A percentile compares a stretch with the other conserved stretches of the same genome.
Evolutionary conservation across 1,140 invertebrate species (phyloP).

Genomic region (Sycophila sp.): DNA sequence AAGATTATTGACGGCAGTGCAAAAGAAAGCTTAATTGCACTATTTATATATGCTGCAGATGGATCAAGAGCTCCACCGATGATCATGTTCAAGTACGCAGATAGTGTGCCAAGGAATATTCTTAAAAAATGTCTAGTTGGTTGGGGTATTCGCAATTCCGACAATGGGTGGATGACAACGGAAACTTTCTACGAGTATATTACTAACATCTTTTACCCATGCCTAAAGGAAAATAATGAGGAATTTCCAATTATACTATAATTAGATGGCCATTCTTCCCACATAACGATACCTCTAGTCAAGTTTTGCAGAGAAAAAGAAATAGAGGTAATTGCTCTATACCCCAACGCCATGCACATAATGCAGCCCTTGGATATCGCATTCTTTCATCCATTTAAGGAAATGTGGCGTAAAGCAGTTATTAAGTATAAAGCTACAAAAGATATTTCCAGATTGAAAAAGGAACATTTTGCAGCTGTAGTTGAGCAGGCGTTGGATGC

Average conservation of each 20-base stretch:
- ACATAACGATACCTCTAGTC: background rate
- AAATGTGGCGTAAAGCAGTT: background rate
- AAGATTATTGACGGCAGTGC: constrained; percentile 42
- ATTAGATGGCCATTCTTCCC: background rate
- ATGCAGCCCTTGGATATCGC: background rate
- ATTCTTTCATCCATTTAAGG: background rate
- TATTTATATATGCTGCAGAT: constrained; percentile 49
- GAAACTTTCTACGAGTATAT: constrained; percentile 38
- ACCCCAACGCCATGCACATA: background rate
- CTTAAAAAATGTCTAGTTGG: constrained; percentile 40
- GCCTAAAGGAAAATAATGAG: background rate
- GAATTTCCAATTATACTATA: background rate
- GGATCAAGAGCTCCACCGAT: constrained; percentile 47
- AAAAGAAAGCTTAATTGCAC: constrained; percentile 50
- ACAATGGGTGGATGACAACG: constrained; percentile 34
- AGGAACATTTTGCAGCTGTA: background rate
- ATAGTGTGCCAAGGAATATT: constrained; percentile 45
- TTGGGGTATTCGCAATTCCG: constrained; percentile 45
- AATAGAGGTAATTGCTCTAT: background rate
- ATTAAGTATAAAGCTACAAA: background rate
- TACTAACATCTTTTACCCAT: constrained; percentile 2
- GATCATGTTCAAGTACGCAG: constrained; percentile 51
- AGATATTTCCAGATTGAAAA: background rate
- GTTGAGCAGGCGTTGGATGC: background rate
- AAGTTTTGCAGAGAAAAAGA: background rate